Base-by-base conservation (phyloP, 92 coral and sea anemone genomes). In the Siderastrea radians region DNA sequence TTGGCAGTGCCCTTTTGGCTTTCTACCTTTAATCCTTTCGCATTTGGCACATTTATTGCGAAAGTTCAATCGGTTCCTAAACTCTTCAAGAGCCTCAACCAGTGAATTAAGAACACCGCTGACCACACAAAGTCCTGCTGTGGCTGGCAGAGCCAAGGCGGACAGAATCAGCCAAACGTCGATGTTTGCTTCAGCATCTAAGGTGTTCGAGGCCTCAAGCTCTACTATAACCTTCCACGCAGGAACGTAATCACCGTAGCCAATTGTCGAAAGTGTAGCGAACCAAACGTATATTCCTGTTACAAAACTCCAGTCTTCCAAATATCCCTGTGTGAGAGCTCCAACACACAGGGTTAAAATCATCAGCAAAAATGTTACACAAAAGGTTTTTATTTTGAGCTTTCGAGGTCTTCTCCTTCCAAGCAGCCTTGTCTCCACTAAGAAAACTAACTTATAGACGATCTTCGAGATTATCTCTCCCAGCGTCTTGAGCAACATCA, bases 401-500 rank as follows among this genome's bases (percentile, higher is more conserved):
- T 12, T 81, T 44, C 54, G 76, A 60, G 86, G 86, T 5, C 58
- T 54, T 44, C 11, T 60, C 44, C 54, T 68, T 46, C 68, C 49
- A 51, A 81, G 77, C 12, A 81, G n/a, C 9, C 11, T 68, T 71
- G 26, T 81, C 58, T 81, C 86, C 5, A 53, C 38, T 16, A 81
- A 3, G 26, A 3, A 15, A 38, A 81, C 44, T 77, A 69, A 3
- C 38, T 16, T 81, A 55, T 79, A 72, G 15, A 15, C 82, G 51
- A 44, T 44, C 54, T 65, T 52, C 1, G 87, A 58, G 7, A 73
- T 61, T 3, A 72, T 65, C 55, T 90, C 93, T 10, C 93, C 93
- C 2, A 87, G 48, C 47, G 90, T 79, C 64, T 84, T 90, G 3
- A 90, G 57, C 46, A 80, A 58, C 3, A 90, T 54, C 87, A 85